A percentile compares a stretch with the other conserved stretches of the same genome.
phyloP scores from a whole-genome alignment of 2,888 invertebrate genomes.

The Ichneumoninae sp. region DNA sequence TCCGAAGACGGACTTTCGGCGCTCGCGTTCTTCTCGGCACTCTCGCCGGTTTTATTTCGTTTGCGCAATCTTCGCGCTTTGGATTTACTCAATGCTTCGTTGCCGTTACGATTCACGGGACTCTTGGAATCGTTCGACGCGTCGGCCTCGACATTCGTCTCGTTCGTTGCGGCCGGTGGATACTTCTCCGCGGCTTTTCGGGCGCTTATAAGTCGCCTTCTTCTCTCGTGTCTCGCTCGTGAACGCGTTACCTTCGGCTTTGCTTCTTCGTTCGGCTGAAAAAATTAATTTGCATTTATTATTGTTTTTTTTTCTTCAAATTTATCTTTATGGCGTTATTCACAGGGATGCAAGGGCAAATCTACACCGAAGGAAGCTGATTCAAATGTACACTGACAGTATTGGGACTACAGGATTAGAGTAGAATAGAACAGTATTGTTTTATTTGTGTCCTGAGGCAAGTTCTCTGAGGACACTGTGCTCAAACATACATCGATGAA shows the following conservation, averaged over 20 bases:
- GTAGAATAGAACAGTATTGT: neutral
- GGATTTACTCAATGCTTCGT: conserved; percentile 69
- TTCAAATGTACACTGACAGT: neutral
- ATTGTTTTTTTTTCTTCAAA: neutral
- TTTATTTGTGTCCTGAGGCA: no score
- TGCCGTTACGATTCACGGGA: conserved; percentile 28
- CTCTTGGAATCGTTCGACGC: conserved; percentile 40
- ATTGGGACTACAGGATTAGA: neutral
- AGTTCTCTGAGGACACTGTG: no score
- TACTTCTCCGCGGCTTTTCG: conserved; percentile 71
- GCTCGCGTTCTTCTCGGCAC: conserved; percentile 2
- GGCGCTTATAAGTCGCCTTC: conserved; percentile 77
- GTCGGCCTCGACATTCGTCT: conserved; percentile 12
- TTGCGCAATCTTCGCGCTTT: conserved; percentile 70
- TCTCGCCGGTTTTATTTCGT: conserved; percentile 45
- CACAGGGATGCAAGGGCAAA: conserved; percentile 16
- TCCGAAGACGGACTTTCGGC: conserved; percentile 9
- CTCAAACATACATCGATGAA: no score
- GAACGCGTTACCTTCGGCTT: conserved; percentile 75
- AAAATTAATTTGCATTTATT: conserved; percentile 29
- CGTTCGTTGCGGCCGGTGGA: conserved; percentile 9
- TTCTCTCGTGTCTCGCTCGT: conserved; percentile 78
- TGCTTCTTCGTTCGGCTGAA: conserved; percentile 67
- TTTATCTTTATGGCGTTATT: neutral
- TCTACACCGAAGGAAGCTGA: neutral